Conservation (phyloP, 2,888 invertebrate species). For the Portevinia maculata region DNA sequence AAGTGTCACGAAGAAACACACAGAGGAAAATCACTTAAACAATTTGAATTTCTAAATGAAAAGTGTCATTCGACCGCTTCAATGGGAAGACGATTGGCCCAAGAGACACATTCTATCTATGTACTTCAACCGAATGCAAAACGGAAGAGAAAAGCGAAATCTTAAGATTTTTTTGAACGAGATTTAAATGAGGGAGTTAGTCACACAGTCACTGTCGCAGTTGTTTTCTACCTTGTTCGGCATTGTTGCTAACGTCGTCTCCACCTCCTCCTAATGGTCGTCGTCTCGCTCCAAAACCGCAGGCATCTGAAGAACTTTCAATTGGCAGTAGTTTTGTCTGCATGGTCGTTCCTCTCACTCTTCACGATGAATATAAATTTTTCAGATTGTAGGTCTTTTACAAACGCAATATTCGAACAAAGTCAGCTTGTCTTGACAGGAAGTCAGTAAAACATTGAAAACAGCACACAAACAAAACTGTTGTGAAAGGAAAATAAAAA, state of each 20-base stretch:
- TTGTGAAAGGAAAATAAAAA: slow-evolving; percentile 38
- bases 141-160: slow-evolving; percentile 54
- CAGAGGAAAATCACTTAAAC: slow-evolving; percentile 55
- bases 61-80: slow-evolving; percentile 52
- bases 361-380: not conserved
- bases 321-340: slow-evolving; percentile 69
- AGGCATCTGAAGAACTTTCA: slow-evolving; percentile 53
- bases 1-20: slow-evolving; percentile 3
- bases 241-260: slow-evolving; percentile 1
- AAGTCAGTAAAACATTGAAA: slow-evolving; percentile 40
- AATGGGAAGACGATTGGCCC: slow-evolving; percentile 54
- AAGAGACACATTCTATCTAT: slow-evolving; percentile 61
- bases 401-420: slow-evolving; percentile 15
- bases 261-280: not conserved
- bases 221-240: slow-evolving; percentile 53
- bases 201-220: slow-evolving; percentile 5
- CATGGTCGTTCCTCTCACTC: slow-evolving; percentile 35
- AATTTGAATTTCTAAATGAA: slow-evolving; percentile 54
- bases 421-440: slow-evolving; percentile 48
- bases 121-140: slow-evolving; percentile 39
- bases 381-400: slow-evolving; percentile 19
- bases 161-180: slow-evolving; percentile 60
- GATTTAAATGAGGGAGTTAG: slow-evolving; percentile 56
- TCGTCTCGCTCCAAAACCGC: not conserved
- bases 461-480: not conserved